These are phyloP conservation scores for Serripes groenlandicus DNA, from an alignment of 2,888 invertebrate genomes.

Conservation along the genomic window DNA sequence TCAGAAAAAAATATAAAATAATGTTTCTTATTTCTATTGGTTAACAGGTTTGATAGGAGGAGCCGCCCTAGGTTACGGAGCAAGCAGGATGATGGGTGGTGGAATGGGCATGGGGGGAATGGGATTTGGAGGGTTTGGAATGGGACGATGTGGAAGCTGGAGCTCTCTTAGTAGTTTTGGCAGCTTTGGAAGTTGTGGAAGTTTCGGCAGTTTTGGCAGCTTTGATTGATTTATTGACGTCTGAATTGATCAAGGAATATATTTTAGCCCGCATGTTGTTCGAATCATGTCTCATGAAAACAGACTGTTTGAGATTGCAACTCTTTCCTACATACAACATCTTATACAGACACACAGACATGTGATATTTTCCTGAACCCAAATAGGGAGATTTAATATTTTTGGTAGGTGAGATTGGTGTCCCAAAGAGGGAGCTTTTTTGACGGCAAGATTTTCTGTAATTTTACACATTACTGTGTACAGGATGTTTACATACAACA, in stretches of 20 bases:
- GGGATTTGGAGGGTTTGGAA: slow-evolving; percentile 74
- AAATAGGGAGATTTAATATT: not conserved
- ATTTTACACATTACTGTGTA: too few species aligned
- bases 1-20: too few species aligned
- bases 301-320: not conserved
- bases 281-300: not conserved
- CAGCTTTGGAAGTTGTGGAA: slow-evolving; percentile 81
- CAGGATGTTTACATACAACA: too few species aligned
- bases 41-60: slow-evolving; percentile 79
- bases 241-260: not conserved
- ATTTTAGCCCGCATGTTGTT: not conserved
- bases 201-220: slow-evolving; percentile 79
- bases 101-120: slow-evolving; percentile 57
- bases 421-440: too few species aligned
- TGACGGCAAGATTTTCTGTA: too few species aligned
- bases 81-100: slow-evolving; percentile 77
- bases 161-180: slow-evolving; percentile 80
- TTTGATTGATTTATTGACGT: slow-evolving; percentile 30
- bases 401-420: not conserved
- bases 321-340: not conserved
- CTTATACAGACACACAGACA: not conserved
- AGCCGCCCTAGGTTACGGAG: slow-evolving; percentile 81
- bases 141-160: slow-evolving; percentile 81
- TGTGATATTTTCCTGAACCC: not conserved
- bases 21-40: too few species aligned